Evolutionary conservation across 2,888 invertebrate species (phyloP).

Genomic region (Drosophila phalerata): DNA sequence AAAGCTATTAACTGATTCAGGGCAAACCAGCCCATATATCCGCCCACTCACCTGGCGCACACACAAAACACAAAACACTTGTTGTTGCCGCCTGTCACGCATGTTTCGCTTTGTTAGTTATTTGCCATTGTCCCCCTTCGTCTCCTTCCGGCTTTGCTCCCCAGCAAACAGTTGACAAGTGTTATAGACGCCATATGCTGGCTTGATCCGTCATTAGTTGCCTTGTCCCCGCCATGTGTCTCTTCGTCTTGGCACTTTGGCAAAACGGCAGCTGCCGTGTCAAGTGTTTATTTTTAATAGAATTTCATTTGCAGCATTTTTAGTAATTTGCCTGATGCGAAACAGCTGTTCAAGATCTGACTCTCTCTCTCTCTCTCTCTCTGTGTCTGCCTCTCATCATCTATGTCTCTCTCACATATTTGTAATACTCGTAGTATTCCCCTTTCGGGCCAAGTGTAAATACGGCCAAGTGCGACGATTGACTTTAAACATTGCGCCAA

Average conservation of each 20-base stretch:
- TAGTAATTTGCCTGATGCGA: conserved; percentile 75
- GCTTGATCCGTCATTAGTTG: conserved; percentile 54
- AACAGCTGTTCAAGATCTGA: conserved; percentile 62
- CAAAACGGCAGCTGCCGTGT: conserved; percentile 72
- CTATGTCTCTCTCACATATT: conserved; percentile 8
- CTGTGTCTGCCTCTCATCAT: background rate
- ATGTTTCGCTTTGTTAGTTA: conserved; percentile 64
- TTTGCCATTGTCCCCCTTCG: background rate
- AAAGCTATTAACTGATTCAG: conserved; percentile 59
- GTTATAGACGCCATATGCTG: conserved; percentile 68
- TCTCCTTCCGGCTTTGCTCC: background rate
- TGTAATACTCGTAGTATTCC: conserved; percentile 15
- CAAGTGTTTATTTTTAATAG: conserved; percentile 81
- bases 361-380: background rate
- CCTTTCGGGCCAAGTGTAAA: conserved; percentile 45
- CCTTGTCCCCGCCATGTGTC: background rate
- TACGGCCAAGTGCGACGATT: conserved; percentile 70
- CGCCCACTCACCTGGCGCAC: conserved; percentile 55
- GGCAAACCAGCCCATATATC: conserved; percentile 3
- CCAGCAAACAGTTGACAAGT: conserved; percentile 73
- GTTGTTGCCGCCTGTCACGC: conserved; percentile 73
- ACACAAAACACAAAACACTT: conserved; percentile 62
- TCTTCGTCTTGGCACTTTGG: conserved; percentile 34
- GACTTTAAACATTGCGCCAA: conserved; percentile 72
- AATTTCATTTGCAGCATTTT: conserved; percentile 76